Evolutionary conservation across 2,888 invertebrate species (phyloP), one percentile per base, ranked within the genome.

Genomic region (Bugula neritina): DNA sequence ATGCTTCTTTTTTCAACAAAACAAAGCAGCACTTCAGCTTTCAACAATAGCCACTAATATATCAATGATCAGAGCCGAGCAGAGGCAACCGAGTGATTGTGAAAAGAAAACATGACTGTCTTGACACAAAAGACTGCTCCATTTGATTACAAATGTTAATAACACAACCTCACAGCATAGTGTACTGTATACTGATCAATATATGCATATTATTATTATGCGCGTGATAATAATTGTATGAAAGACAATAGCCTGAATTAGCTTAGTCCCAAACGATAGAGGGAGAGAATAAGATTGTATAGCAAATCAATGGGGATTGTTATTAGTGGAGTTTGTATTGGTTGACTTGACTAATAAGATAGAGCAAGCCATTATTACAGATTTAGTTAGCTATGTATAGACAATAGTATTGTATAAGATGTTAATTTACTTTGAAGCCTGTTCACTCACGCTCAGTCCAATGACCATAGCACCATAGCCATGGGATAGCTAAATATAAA

Each of bases 101-200:
- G 43, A 43, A 63, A 27, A 63, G 31, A 63, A 63, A 25, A 27
- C 63, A 63, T 63, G 5, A 63, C 29, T 63, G 63, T 63, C 63
- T 63, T 63, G 27, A n/a, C 31, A 63, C 63, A 63, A 63, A 25
- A 63, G 63, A 63, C 63, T 63, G 5, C 63, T 63, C 63, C 63
- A 63, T 63, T 63, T 63, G 63, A 63, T 63, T 63, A 63, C 63
- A 63, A 31, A 63, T 63, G 63, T 63, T 63, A 63, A 63, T 63
- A 63, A 63, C 55, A 25, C 55, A 63, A 63, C 31, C 63, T 63
- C 27, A n/a, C n/a, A n/a, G n/a, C n/a, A n/a, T n/a, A n/a, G n/a
- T 31, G 31, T 10, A 25, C 2, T 63, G 31, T 27, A 63, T 34
- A 13, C 63, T 63, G 63, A 63, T 63, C 63, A 63, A 63, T 63